Evolutionary conservation across 2,113 vertebrate species (phyloP).

Genomic region (Raja brachyura): DNA sequence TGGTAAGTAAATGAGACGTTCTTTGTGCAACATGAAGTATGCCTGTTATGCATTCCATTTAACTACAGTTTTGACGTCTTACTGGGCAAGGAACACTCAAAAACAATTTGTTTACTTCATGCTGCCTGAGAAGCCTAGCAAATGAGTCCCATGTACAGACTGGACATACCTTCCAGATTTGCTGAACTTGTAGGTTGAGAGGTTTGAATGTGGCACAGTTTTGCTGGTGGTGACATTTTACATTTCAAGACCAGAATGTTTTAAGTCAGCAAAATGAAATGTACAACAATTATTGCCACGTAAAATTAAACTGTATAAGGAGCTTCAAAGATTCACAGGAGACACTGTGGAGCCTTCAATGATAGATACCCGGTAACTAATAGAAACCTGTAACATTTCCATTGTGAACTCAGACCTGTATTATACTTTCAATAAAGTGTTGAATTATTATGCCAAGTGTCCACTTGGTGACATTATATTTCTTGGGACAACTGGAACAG

Average conservation of each 20-base stretch:
- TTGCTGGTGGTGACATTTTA: neutral
- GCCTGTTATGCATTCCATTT: neutral
- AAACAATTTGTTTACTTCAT: neutral
- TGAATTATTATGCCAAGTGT: neutral
- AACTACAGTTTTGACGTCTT: neutral
- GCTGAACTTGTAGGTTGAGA: neutral
- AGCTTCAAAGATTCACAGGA: neutral
- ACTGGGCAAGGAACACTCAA: neutral
- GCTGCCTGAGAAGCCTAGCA: neutral
- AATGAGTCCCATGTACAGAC: neutral
- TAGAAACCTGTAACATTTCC: neutral
- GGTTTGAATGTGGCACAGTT: neutral
- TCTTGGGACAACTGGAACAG: neutral
- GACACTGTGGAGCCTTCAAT: neutral
- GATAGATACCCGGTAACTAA: neutral
- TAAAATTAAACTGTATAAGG: neutral
- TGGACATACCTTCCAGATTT: neutral
- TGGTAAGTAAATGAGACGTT: neutral
- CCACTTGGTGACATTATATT: neutral
- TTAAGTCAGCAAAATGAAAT: neutral
- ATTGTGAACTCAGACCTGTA: neutral
- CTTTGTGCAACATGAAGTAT: neutral
- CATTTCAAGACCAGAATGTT: neutral
- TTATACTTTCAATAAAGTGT: neutral
- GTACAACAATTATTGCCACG: neutral